These are phyloP conservation scores for Ormyrus nitidulus DNA, from an alignment of 2,888 invertebrate genomes.

Conservation along the genomic window DNA sequence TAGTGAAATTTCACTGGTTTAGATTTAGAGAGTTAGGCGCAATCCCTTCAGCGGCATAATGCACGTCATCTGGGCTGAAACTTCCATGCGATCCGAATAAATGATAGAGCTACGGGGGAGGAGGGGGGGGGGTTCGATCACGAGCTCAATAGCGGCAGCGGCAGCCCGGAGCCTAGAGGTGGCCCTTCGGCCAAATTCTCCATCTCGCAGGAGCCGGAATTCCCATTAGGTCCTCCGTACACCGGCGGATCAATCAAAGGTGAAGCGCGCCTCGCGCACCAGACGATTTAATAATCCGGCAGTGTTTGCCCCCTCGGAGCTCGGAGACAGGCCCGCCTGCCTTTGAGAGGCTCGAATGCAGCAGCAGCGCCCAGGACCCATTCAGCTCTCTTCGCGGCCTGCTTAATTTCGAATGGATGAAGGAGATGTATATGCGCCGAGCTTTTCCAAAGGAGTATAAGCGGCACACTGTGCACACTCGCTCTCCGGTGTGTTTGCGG, in stretches of 20 bases:
- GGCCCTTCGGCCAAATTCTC: slow-evolving; percentile 31
- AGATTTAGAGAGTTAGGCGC: too few relatives aligned
- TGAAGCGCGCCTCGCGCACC: slow-evolving; percentile 62
- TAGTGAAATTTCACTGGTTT: too few relatives aligned
- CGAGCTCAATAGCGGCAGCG: too few relatives aligned
- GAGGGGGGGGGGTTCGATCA: background rate
- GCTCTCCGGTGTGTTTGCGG: slow-evolving; percentile 8
- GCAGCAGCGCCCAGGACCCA: background rate
- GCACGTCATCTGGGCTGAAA: slow-evolving; percentile 19
- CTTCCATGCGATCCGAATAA: slow-evolving; percentile 45
- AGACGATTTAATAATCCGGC: slow-evolving; percentile 71
- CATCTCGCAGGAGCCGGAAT: slow-evolving; percentile 53
- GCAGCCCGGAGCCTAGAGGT: background rate
- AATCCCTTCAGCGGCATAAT: too few relatives aligned
- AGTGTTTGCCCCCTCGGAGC: slow-evolving; percentile 65
- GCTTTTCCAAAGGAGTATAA: too few relatives aligned
- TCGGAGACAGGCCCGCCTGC: background rate
- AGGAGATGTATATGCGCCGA: too few relatives aligned
- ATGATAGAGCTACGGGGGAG: slow-evolving; percentile 11
- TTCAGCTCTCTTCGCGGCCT: slow-evolving; percentile 33
- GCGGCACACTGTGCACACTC: slow-evolving; percentile 3
- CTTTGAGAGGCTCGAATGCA: background rate
- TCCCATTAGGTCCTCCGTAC: slow-evolving; percentile 62
- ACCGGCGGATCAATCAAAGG: slow-evolving; percentile 67
- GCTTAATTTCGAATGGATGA: slow-evolving; percentile 43